Base-by-base conservation (phyloP, 2,113 vertebrate genomes). In the Phrynosoma platyrhinos region DNA sequence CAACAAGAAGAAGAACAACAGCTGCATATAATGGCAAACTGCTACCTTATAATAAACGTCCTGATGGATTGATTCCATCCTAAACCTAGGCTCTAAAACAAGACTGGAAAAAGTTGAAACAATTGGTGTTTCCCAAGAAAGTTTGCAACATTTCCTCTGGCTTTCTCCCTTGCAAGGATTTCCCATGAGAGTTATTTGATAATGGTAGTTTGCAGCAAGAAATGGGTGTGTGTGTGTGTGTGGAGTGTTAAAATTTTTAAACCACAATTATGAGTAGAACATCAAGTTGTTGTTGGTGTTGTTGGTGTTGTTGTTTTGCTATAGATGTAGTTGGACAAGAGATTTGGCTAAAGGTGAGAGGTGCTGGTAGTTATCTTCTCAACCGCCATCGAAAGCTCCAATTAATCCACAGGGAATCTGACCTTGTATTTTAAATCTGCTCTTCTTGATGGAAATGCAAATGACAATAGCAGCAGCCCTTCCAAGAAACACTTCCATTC, bases 381-480 rank as follows among this genome's bases (percentile, higher is more conserved):
- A 18, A 6, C 32, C 23, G 10, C 55, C 14, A 7, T 82, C 91
- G 82, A 58, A 91, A 84, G 4, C 12, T 1, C 68, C 27, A 72
- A 36, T 84, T 84, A 74, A 27, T 21, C 68, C n/a, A 72, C 32
- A 3, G 52, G 53, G 3, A 72, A 72, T 16, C 5, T 83, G 68
- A 83, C 2, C 47, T 30, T 83, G 68, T 47, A 83, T 32, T 83
- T 83, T 53, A 52, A 53, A 83, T 20, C 9, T 71, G 47, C n/a
- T 16, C 16, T 9, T 75, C 88, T 87, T 30, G 64, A 80, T 18
- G 74, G 74, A 1, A 1, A 81, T 86, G 91, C 69, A 84, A 91
- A 79, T 72, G 64, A 58, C 13, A 86, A 12, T 1, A 58, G 5
- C n/a, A 84, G 27, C 90, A 58, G 20, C 69, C 83, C 78, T 89